A percentile compares a stretch with the other conserved stretches of the same genome.
These are phyloP conservation scores for Cosmopolites sordidus DNA, from an alignment of 2,888 invertebrate species.

Conservation along the genomic window DNA sequence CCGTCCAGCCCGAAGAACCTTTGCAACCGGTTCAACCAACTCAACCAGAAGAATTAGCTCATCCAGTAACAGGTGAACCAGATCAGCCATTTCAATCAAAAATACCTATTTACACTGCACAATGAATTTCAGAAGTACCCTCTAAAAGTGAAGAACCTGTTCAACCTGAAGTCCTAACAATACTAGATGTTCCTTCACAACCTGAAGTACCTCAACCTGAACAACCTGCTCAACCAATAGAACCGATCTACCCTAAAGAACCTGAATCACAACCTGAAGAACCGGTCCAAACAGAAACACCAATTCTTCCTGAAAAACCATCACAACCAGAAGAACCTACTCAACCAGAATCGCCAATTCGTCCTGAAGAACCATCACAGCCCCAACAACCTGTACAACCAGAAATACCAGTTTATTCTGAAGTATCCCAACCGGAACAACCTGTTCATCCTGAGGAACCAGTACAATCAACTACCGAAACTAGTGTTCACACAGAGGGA, in stretches of 20 bases:
- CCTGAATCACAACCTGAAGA: no score
- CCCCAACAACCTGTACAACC: no score
- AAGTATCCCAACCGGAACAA: slow-evolving; percentile 11
- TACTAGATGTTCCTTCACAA: background rate
- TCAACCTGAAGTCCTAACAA: background rate
- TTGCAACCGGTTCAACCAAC: slow-evolving; percentile 7
- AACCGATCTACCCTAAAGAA: no score
- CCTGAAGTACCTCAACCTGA: background rate
- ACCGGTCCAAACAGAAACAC: no score
- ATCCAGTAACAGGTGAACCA: no score
- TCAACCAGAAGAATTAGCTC: no score
- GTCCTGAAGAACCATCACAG: no score
- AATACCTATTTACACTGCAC: background rate
- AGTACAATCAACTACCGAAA: no score
- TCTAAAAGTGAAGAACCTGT: background rate
- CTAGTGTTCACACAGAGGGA: no score
- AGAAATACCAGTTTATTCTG: slow-evolving; percentile 2
- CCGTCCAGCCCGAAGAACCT: background rate
- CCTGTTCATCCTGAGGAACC: no score
- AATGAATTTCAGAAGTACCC: background rate
- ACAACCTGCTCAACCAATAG: no score
- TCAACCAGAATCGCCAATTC: background rate
- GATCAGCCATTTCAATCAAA: background rate
- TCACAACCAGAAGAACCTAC: background rate
- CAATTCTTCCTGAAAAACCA: no score